Conservation (phyloP, 2,888 invertebrate species). For the Homarus gammarus region DNA sequence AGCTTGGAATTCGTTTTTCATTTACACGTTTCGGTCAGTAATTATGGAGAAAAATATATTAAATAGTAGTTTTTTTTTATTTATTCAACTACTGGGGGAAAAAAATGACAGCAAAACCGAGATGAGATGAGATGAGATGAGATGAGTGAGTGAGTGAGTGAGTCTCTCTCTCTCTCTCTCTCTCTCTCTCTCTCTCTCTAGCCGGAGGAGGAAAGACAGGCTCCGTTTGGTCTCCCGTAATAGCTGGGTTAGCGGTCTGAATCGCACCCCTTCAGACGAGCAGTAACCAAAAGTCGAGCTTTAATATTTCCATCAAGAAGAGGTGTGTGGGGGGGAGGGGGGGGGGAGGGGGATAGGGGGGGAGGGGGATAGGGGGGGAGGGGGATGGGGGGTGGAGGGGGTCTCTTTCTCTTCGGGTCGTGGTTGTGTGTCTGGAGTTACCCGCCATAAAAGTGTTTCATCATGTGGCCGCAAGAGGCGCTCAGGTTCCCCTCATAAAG, state of each 20-base stretch:
- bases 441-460: neutral
- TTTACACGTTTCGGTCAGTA: neutral
- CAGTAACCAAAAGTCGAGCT: neutral
- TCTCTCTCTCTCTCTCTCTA: too few species aligned
- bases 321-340: too few species aligned
- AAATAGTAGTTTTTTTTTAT: neutral
- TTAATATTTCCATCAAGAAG: neutral
- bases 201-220: neutral
- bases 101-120: neutral
- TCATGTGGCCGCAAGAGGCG: constrained; percentile 1
- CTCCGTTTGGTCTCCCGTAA: neutral
- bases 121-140: too few species aligned
- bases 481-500: constrained; percentile 6
- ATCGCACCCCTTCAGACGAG: neutral
- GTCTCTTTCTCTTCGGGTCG: neutral
- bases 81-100: neutral
- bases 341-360: too few species aligned
- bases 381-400: too few species aligned
- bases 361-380: too few species aligned
- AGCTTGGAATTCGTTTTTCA: neutral
- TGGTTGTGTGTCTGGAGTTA: neutral
- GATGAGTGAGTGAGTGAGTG: too few species aligned
- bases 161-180: too few species aligned
- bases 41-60: neutral
- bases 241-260: neutral